A percentile compares a stretch with the other conserved stretches of the same genome.
Evolutionary conservation across 1,140 invertebrate genomes (phyloP).

Genomic region (Platyscapa corneri): DNA sequence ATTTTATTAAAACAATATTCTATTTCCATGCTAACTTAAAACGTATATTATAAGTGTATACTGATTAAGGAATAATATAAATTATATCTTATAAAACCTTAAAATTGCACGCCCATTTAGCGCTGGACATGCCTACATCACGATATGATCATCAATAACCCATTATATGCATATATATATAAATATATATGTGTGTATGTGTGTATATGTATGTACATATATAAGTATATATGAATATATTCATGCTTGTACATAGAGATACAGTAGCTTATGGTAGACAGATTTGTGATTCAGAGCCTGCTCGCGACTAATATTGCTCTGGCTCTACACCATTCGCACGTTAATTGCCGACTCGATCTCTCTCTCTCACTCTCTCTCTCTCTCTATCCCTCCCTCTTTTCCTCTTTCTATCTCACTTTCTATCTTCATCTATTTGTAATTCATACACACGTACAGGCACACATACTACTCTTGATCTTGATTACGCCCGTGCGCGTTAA

Average conservation of each 20-base stretch:
- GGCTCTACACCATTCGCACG: constrained; percentile 3
- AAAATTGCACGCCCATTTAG: no score
- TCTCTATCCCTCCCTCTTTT: background rate
- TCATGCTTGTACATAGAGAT: background rate
- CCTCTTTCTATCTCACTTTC: background rate
- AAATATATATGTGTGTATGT: background rate
- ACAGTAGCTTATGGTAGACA: background rate
- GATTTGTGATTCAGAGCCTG: constrained; percentile 22
- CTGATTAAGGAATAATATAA: no score
- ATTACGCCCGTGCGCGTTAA: constrained; percentile 32
- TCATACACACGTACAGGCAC: background rate
- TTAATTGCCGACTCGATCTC: constrained; percentile 24
- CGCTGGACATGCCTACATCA: no score
- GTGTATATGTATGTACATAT: no score
- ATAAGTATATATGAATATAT: no score
- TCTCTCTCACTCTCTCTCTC: background rate
- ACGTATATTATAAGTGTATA: no score
- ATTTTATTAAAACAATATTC: no score
- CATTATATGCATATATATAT: background rate
- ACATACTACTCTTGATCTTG: background rate
- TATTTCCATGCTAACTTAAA: no score
- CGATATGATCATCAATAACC: constrained; percentile 32
- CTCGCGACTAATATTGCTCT: constrained; percentile 24
- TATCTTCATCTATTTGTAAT: background rate
- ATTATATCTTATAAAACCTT: no score